phyloP scores from a whole-genome alignment of 2,797 vertebrate genomes.

The Cryptoprocta ferox region DNA sequence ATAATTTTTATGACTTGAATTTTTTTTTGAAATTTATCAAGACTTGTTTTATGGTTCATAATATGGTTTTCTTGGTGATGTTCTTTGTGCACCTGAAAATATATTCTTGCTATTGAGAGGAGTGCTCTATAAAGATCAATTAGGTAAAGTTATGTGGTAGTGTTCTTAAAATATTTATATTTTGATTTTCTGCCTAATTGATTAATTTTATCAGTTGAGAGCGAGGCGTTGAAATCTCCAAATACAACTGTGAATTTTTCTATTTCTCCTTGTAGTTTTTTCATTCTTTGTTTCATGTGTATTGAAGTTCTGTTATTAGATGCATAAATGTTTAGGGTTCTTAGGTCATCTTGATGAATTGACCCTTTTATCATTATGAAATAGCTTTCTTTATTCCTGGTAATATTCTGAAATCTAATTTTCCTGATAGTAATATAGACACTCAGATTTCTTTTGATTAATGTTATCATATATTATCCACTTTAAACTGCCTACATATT shows the following conservation, averaged over 20 bases:
- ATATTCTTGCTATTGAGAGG: constrained; percentile 24
- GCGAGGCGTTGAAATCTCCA: not conserved
- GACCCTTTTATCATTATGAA: constrained; percentile 31
- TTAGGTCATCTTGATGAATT: not conserved
- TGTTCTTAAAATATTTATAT: constrained; percentile 40
- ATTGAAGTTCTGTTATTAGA: not conserved
- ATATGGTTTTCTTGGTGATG: constrained; percentile 19
- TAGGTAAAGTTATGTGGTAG: not conserved
- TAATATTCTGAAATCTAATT: constrained; percentile 1
- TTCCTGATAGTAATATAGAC: not conserved
- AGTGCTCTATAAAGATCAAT: not conserved
- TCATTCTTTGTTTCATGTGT: not conserved
- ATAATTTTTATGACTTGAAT: constrained; percentile 33
- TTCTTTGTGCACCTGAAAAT: not conserved
- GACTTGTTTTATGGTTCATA: constrained; percentile 20
- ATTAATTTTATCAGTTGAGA: not conserved
- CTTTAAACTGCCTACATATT: not conserved
- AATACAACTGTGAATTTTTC: constrained; percentile 1
- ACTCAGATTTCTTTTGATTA: not conserved
- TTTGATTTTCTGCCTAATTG: constrained; percentile 17
- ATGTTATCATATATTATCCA: not conserved
- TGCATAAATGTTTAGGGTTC: not conserved
- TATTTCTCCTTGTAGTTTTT: not conserved
- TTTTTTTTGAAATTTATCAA: constrained; percentile 33
- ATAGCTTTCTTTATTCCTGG: not conserved